phyloP scores from a whole-genome alignment of 1,140 invertebrate genomes.

The Bacillus rossius region DNA sequence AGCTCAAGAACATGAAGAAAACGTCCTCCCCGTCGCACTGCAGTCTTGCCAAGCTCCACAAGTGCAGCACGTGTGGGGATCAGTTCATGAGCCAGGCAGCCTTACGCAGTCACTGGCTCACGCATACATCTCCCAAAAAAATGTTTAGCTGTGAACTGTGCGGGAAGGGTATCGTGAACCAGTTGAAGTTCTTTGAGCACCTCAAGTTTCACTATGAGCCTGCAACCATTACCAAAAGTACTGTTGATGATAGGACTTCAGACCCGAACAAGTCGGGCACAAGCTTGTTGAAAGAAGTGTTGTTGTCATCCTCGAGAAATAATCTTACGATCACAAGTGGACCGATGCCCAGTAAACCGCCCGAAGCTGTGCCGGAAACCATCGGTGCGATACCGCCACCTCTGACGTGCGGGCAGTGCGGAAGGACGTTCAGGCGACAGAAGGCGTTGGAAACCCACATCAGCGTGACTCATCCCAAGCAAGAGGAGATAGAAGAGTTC shows the following conservation, averaged over 20 bases:
- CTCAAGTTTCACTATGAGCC: constrained; percentile 75
- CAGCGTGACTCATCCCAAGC: constrained; percentile 48
- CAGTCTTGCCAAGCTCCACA: constrained; percentile 33
- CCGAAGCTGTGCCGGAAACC: not conserved
- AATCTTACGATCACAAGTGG: not conserved
- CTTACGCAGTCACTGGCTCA: constrained; percentile 28
- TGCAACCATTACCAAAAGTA: not conserved
- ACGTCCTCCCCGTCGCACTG: constrained; percentile 23
- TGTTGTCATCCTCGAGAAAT: too few species aligned
- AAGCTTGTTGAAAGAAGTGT: too few species aligned
- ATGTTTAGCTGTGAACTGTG: constrained; percentile 63
- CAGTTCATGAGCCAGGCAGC: constrained; percentile 32
- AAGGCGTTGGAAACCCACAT: constrained; percentile 60
- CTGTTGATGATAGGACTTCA: not conserved
- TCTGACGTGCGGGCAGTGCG: constrained; percentile 52
- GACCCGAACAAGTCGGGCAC: not conserved
- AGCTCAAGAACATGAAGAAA: constrained; percentile 44
- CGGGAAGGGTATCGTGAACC: constrained; percentile 53
- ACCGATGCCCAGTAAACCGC: not conserved
- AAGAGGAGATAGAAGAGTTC: constrained; percentile 55
- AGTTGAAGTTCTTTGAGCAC: constrained; percentile 75
- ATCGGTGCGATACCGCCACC: constrained; percentile 27
- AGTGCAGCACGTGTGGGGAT: constrained; percentile 39
- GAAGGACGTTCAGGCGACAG: constrained; percentile 55
- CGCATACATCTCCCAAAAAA: constrained; percentile 19